Evolutionary conservation across 2,797 vertebrate genomes (phyloP), one percentile per base, ranked within the genome.

Genomic region (Smutsia gigantea): DNA sequence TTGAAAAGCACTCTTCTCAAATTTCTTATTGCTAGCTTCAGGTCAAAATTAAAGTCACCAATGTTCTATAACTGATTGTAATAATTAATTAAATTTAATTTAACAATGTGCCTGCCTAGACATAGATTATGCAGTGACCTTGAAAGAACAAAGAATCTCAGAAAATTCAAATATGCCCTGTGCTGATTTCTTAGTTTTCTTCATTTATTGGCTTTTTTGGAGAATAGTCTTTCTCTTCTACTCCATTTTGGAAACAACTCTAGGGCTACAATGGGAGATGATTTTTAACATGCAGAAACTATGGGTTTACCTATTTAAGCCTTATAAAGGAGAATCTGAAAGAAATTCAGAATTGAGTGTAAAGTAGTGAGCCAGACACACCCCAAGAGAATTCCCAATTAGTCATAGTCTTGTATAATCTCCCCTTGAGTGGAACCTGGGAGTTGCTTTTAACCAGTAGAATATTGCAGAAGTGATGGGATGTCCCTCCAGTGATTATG

Each of bases 161-260:
- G 77, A 87, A 96, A 97, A 97, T 97, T 97, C 81, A 96, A 97
- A 94, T 42, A 53, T 81, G 85, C 93, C 74, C 93, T 90, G 55
- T 93, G 86, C 53, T 97, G 97, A 94, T 97, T 97, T 97, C 87
- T 96, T 97, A 96, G 84, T 97, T 97, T 90, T 96, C 88, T 0
- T 95, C 42, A 86, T 93, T 97, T 93, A 93, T 90, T 93, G 25
- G 11, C 66, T 39, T 77, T 64, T 97, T 92, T 39, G 3, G 5
- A 5, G 77, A 87, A 66, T 95, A 96, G 82, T 95, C 84, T 69
- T 94, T 93, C 7, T 96, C 49, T 88, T 63, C 0, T 61, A 39
- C 90, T 93, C 10, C 74, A 8, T 94, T 75, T 81, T 75, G 31
- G 34, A 57, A 1, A 66, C 55, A 95, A 29, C 81, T 96, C 42